These are phyloP conservation scores for Salmo trutta DNA, from an alignment of 2,797 vertebrate species.

Conservation along the genomic window DNA sequence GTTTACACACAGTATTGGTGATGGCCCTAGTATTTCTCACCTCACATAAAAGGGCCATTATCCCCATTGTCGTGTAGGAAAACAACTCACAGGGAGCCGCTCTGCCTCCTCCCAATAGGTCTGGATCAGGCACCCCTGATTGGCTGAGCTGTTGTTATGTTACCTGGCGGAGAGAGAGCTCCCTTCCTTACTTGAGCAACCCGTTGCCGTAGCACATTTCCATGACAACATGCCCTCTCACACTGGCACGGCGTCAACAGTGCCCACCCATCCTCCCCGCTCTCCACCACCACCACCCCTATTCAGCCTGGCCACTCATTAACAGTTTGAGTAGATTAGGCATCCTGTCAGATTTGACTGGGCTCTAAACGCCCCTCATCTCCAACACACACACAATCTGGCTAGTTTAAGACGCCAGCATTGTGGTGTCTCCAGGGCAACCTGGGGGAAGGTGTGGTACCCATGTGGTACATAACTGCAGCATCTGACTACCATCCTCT, in stretches of 20 bases:
- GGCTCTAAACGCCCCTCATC: slow-evolving; percentile 45
- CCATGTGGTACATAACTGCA: slow-evolving; percentile 8
- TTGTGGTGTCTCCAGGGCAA: slow-evolving; percentile 4
- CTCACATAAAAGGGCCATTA: background rate
- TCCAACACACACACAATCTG: slow-evolving; percentile 19
- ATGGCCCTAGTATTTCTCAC: background rate
- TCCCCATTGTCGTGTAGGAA: slow-evolving; percentile 32
- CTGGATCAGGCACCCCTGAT: slow-evolving; percentile 51
- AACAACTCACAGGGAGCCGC: background rate
- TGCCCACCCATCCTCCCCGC: slow-evolving; percentile 12
- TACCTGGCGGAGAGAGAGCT: slow-evolving; percentile 62
- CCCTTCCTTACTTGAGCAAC: slow-evolving; percentile 18
- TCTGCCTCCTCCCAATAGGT: slow-evolving; percentile 36
- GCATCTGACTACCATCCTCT: slow-evolving; percentile 26
- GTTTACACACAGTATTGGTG: background rate
- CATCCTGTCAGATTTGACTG: slow-evolving; percentile 1
- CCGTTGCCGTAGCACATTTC: slow-evolving; percentile 49
- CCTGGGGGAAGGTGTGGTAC: slow-evolving; percentile 3
- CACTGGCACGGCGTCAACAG: slow-evolving; percentile 31
- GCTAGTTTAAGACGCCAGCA: slow-evolving; percentile 38
- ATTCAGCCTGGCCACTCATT: slow-evolving; percentile 29
- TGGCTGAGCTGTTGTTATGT: slow-evolving; percentile 74
- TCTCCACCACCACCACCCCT: slow-evolving; percentile 1
- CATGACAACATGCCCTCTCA: slow-evolving; percentile 50
- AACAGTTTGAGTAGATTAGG: slow-evolving; percentile 54